A percentile compares a stretch with the other conserved stretches of the same genome.
Evolutionary conservation across 2,113 vertebrate genomes (phyloP).

Genomic region (Procavia capensis): DNA sequence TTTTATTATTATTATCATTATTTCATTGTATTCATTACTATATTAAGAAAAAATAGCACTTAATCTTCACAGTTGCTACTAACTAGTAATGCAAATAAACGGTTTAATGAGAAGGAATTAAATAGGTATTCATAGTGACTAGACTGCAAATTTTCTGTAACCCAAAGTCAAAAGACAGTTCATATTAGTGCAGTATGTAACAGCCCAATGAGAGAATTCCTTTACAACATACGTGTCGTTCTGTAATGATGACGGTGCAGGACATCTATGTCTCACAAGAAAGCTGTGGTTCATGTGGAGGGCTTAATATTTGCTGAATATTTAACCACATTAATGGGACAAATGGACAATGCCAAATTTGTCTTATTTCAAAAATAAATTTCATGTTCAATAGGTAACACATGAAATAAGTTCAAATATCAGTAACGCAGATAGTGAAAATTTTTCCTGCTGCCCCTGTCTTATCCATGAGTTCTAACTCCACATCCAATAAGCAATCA

Average conservation of each 20-base stretch:
- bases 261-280: not conserved
- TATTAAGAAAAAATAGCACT: slow-evolving; percentile 60
- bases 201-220: not conserved
- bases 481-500: not conserved
- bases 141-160: slow-evolving; percentile 23
- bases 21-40: slow-evolving; percentile 38
- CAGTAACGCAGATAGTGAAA: slow-evolving; percentile 38
- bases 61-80: not conserved
- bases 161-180: slow-evolving; percentile 39
- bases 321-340: slow-evolving; percentile 13
- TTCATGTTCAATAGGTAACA: slow-evolving; percentile 29
- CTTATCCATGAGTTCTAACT: not conserved
- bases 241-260: not conserved
- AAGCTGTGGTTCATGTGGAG: not conserved
- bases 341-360: not conserved
- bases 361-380: not conserved
- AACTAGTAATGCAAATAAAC: slow-evolving; percentile 23
- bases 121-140: not conserved
- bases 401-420: not conserved
- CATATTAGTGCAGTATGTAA: not conserved
- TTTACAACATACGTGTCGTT: slow-evolving; percentile 55
- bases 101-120: slow-evolving; percentile 29
- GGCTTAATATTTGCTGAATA: not conserved
- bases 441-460: not conserved
- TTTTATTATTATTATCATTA: not conserved